Evolutionary conservation across 1,140 invertebrate genomes (phyloP), one percentile per base, ranked within the genome.

Genomic region (Lysiphlebus fabarum): DNA sequence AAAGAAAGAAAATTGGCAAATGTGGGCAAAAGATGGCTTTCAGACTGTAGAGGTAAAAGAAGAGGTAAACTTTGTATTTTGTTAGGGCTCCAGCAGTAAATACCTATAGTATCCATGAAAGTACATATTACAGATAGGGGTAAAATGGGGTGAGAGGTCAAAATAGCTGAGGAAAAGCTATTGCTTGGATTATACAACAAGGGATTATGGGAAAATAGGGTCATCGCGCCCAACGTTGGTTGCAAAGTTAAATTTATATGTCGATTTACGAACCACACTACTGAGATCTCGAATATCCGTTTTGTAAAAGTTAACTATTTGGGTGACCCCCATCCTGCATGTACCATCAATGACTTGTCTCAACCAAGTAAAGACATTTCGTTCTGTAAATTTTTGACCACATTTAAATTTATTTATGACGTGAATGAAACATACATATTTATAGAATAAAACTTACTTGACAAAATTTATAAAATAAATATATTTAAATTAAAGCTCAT

Each of bases 131-230:
- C 11, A 50, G 50, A 40, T 8, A 12, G 38, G 17, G 37, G 37
- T 40, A 11, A 38, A 14, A 44, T 42, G 26, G n/a, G 45, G 26
- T 49, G 40, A 33, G 47, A 7, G 47, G 47, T 8, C 11, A 43
- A 9, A 40, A 47, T 26, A 62, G 62, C 58, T 67, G 67, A 73
- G 71, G 63, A 70, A 66, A 72, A 73, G 65, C 55, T 68, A 73
- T 73, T 70, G 66, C 69, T 43, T 41, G 67, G 65, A 70, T 72
- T 66, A 66, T 67, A 70, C 65, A 67, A 63, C 17, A 26, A 53
- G 61, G 71, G 67, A 72, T 73, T 72, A 73, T 64, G 61, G 61
- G 48, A 50, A 61, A 63, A 67, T 61, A 62, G 53, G 70, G 65
- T 67, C 62, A 67, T 65, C 63, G 40, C 43, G 43, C 48, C 6